phyloP scores from a whole-genome alignment of 2,888 invertebrate genomes.

The Lottia gigantea region DNA sequence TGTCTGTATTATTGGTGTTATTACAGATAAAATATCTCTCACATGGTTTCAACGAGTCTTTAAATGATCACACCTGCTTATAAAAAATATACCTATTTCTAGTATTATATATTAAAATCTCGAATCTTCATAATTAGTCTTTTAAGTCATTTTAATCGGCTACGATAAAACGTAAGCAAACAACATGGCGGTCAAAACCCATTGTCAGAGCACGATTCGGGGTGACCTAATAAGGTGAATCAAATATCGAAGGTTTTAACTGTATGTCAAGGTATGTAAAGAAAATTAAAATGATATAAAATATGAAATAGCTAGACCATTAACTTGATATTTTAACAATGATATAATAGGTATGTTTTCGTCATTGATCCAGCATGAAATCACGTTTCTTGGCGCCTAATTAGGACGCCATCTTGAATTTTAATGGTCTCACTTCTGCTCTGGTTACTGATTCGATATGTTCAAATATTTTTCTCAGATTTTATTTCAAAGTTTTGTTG shows the following conservation, averaged over 20 bases:
- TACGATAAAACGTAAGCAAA: neutral
- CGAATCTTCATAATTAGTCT: neutral
- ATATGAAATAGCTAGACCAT: slow-evolving; percentile 1
- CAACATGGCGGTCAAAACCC: neutral
- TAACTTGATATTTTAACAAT: slow-evolving; percentile 10
- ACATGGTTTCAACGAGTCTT: too few species aligned
- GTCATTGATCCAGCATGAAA: neutral
- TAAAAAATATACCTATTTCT: too few species aligned
- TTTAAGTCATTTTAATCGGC: slow-evolving; percentile 5
- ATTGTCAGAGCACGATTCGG: neutral
- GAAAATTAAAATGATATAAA: slow-evolving; percentile 3
- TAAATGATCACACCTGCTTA: too few species aligned
- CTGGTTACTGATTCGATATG: neutral
- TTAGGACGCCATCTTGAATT: slow-evolving; percentile 2
- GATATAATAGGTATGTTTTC: neutral
- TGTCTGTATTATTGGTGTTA: too few species aligned
- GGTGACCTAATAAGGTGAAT: neutral
- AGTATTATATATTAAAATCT: too few species aligned
- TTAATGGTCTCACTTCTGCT: neutral
- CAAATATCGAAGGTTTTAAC: neutral
- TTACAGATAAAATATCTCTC: too few species aligned
- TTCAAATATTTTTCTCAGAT: slow-evolving; percentile 10
- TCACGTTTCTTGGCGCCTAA: slow-evolving; percentile 9
- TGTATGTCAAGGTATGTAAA: slow-evolving; percentile 6
- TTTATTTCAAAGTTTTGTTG: slow-evolving; percentile 1